Evolutionary conservation across 2,797 vertebrate genomes (phyloP).

Genomic region (Cossypha niveicapilla): DNA sequence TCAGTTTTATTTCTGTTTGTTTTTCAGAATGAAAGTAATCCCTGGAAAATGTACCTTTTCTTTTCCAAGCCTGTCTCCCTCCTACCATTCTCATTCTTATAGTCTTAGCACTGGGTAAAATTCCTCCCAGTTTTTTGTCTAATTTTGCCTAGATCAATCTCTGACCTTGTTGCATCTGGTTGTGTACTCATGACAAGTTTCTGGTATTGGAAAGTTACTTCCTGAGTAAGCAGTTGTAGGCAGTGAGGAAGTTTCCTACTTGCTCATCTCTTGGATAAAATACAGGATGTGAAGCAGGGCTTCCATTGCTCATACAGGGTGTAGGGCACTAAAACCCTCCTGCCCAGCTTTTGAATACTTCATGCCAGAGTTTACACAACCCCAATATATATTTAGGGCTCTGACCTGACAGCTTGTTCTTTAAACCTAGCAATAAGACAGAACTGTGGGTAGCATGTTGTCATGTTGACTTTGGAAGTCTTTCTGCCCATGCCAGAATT

Average conservation of each 20-base stretch:
- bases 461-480: background rate
- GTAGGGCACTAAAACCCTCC: rapidly evolving
- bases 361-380: background rate
- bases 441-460: background rate
- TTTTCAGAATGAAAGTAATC: background rate
- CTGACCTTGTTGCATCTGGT: background rate
- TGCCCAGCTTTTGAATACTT: background rate
- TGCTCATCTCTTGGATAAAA: background rate
- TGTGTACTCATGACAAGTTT: background rate
- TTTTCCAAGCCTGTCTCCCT: background rate
- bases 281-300: rapidly evolving
- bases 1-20: background rate
- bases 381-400: background rate
- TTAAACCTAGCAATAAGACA: background rate
- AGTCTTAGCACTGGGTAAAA: background rate
- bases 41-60: background rate
- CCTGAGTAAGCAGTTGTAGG: background rate
- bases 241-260: background rate
- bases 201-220: background rate
- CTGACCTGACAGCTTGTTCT: background rate
- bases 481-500: background rate
- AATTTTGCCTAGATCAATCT: background rate
- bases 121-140: background rate
- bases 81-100: background rate
- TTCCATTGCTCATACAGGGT: background rate